Base-by-base conservation (phyloP, 2,113 vertebrate species). In the Salvelinus alpinus region DNA sequence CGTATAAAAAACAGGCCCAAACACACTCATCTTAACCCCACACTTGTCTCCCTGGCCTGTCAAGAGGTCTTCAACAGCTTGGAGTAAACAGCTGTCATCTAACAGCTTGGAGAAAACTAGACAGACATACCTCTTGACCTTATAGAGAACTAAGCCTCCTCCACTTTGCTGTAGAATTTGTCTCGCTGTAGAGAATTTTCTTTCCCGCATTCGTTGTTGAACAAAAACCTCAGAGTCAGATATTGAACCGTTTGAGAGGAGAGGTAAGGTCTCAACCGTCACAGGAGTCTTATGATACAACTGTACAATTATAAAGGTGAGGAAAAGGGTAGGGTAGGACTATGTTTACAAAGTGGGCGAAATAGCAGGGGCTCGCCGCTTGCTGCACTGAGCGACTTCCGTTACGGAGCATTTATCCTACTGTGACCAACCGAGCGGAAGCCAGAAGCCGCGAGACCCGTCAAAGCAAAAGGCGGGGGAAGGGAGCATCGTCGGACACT, bases 401-500 rank as follows among this genome's bases (percentile, higher is more conserved):
- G 24, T 64, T n/a, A 7, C 2, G 60, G 60, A 3, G 60, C 12
- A 7, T n/a, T n/a, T 64, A 25, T 22, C 24, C 60, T 7, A 31
- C 29, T 20, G 34, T 31, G 48, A 54, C 71, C 73, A 67, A 60
- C 27, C 20, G 24, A 71, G 75, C 29, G 11, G 48, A 72, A 76
- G 72, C 64, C 71, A 34, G 34, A 73, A 77, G 25, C 74, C 74
- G 64, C 59, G 59, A 13, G 24, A 27, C 9, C 27, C 65, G 65
- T 67, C 65, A 16, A 24, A 67, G 31, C 4, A 22, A 73, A 27
- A 62, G 59, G 78, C 70, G 73, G 9, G 51, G 64, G 78, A 70
- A 79, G 71, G 70, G 70, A 70, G 79, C 72, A 81, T 75, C 78
- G 78, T 81, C 77, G 75, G 80, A 78, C 71, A 14, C 64, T 64